phyloP scores from a whole-genome alignment of 2,797 vertebrate genomes.

The Phrynocephalus vlangalii region DNA sequence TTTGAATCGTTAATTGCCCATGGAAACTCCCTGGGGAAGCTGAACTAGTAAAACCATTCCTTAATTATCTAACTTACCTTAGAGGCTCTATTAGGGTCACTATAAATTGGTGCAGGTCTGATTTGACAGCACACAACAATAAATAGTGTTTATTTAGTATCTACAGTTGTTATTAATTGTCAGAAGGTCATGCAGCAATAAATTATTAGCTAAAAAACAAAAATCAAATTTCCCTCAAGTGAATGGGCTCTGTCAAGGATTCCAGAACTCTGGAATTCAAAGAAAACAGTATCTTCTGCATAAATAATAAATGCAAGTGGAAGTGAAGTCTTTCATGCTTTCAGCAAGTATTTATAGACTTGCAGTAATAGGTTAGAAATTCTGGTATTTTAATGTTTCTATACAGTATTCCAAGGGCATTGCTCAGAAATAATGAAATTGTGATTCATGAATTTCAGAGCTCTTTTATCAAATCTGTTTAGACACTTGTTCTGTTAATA shows the following conservation, averaged over 20 bases:
- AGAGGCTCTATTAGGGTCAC: too few relatives aligned
- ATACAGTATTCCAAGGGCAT: not conserved
- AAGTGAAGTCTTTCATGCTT: not conserved
- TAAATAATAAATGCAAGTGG: slow-evolving; percentile 7
- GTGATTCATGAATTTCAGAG: not conserved
- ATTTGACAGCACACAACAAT: too few relatives aligned
- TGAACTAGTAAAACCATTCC: too few relatives aligned
- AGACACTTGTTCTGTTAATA: slow-evolving; percentile 38
- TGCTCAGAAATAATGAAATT: slow-evolving; percentile 31
- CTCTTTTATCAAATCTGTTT: slow-evolving; percentile 21
- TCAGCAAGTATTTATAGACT: slow-evolving; percentile 30
- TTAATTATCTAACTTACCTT: too few relatives aligned
- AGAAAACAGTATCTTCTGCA: not conserved
- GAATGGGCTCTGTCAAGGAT: not conserved
- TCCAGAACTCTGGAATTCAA: not conserved
- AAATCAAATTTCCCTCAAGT: not conserved
- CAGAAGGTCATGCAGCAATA: not conserved
- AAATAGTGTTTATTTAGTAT: too few relatives aligned
- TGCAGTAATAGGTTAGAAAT: not conserved
- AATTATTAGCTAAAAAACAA: not conserved
- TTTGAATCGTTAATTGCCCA: too few relatives aligned
- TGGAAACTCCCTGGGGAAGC: too few relatives aligned
- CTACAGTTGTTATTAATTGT: not conserved
- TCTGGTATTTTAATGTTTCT: not conserved
- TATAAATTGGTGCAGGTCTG: too few relatives aligned